These are phyloP conservation scores for Cebidichthys violaceus DNA, from an alignment of 2,113 vertebrate genomes.

Conservation along the genomic window DNA sequence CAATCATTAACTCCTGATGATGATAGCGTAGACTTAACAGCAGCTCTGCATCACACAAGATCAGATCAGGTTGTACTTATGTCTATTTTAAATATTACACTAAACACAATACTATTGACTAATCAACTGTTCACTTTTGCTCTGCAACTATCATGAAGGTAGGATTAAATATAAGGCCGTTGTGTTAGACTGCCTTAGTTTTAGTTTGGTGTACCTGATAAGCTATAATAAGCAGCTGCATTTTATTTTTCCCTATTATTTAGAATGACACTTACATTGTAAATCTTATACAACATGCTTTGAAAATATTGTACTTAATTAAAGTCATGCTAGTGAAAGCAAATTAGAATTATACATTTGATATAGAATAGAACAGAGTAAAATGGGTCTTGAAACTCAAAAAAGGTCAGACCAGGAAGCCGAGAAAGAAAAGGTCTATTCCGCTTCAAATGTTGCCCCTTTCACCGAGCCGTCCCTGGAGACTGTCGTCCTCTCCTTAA, in stretches of 20 bases:
- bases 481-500: slow-evolving; percentile 2
- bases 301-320: not conserved
- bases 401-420: slow-evolving; percentile 9
- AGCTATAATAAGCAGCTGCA: not conserved
- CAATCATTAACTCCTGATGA: slow-evolving; percentile 53
- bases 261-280: not conserved
- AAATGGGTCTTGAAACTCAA: not conserved
- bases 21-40: not conserved
- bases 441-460: not conserved
- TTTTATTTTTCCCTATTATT: not conserved
- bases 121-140: not conserved
- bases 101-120: not conserved
- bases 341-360: not conserved
- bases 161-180: not conserved
- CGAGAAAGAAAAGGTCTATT: slow-evolving; percentile 8
- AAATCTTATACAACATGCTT: not conserved
- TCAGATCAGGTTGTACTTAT: not conserved
- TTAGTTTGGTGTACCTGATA: not conserved
- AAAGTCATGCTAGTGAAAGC: not conserved
- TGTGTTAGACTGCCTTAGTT: not conserved
- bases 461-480: not conserved
- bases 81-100: not conserved
- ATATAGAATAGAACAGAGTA: not conserved
- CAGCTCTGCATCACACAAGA: not conserved
- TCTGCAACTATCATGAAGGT: not conserved